Base-by-base conservation (phyloP, 2,113 vertebrate genomes). In the Coturnix japonica region DNA sequence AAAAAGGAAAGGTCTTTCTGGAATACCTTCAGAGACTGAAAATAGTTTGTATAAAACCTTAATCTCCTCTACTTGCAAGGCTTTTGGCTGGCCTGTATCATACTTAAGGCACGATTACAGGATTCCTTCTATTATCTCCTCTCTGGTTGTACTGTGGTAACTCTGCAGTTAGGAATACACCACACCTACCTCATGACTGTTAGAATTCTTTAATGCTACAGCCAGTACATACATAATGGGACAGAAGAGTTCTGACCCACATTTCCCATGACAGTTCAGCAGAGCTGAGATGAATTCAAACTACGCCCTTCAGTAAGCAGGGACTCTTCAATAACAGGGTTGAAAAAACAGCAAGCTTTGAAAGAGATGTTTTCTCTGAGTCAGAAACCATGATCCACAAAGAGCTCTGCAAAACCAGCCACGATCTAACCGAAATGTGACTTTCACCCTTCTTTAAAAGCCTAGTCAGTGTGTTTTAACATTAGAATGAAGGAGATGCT, bases 221-320 rank as follows among this genome's bases (percentile, higher is more conserved):
- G 28, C 22, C 46, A 31, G 12, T 11, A 77, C 5, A 15, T 5
- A 35, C 8, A 3, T 7, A 54, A 26, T 0, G 13, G 7, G 51
- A 73, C 47, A 69, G 37, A 54, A 83, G 7, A 18, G 31, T 9
- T 21, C 47, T 12, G 54, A 80, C 3, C 22, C 44, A 70, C 13
- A 3, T 5, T 28, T 74, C 47, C 44, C 4, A 11, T 9, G 30
- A 61, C 13, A 35, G n/a, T 28, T 72, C 20, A 69, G 31, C 54
- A 82, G 30, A 69, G 64, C n/a, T 43, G 0, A 72, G 39, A 69
- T 21, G 53, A 2, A 41, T 59, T 69, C 49, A 70, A 61, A 44
- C 21, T 76, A 37, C 0, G 0, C 18, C 17, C 35, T 35, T n/a
- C 57, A 75, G 61, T 10, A 72, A 66, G n/a, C 21, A 67, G 15